These are phyloP conservation scores for Latrodectus hesperus DNA, from an alignment of 2,888 invertebrate genomes.

Conservation along the genomic window DNA sequence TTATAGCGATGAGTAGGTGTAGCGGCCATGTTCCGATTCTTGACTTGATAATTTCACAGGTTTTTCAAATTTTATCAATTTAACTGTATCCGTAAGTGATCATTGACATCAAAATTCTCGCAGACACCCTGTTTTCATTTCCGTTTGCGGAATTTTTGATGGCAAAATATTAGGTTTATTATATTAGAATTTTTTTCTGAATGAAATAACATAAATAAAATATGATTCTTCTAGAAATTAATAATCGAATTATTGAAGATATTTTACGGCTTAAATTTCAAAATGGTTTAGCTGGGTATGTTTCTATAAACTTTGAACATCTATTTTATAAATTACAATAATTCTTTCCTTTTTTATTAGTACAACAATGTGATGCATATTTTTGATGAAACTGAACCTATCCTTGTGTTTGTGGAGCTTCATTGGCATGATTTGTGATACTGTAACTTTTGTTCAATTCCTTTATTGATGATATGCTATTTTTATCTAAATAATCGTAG, in stretches of 20 bases:
- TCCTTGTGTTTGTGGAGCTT: not conserved
- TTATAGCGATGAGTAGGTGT: too few species aligned
- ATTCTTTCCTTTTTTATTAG: not conserved
- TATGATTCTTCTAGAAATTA: slow-evolving; percentile 98
- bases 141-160: slow-evolving; percentile 43
- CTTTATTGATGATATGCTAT: not conserved
- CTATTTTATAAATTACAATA: too few species aligned
- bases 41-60: too few species aligned
- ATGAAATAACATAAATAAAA: slow-evolving; percentile 71
- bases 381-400: not conserved
- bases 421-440: not conserved
- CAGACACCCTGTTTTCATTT: slow-evolving; percentile 63
- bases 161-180: slow-evolving; percentile 21
- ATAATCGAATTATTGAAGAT: slow-evolving; percentile 99
- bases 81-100: not conserved
- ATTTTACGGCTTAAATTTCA: slow-evolving; percentile 95
- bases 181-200: slow-evolving; percentile 15
- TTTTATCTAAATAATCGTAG: too few species aligned
- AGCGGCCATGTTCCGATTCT: too few species aligned
- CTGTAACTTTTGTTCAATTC: not conserved
- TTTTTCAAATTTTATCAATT: not conserved
- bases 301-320: slow-evolving; percentile 8
- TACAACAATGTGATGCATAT: not conserved
- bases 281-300: slow-evolving; percentile 96
- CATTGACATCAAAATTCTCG: not conserved